A percentile compares a stretch with the other conserved stretches of the same genome.
Evolutionary conservation across 2,797 vertebrate species (phyloP).

Genomic region (Sus cebifrons): DNA sequence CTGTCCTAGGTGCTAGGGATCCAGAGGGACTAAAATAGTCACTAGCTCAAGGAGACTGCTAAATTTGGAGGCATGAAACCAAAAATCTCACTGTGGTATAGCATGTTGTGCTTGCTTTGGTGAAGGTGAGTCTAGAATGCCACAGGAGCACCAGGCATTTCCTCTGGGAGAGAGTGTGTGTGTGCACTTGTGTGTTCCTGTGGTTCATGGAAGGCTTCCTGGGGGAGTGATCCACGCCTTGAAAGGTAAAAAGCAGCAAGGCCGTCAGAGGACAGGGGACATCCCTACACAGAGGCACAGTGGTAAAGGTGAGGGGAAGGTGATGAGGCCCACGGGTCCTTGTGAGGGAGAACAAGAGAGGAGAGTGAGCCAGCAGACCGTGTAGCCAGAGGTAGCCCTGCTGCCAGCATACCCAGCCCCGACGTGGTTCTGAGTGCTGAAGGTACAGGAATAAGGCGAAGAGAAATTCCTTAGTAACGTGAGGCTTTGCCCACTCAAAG

Average conservation of each 20-base stretch:
- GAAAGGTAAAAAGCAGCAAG: not conserved
- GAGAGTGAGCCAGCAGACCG: not conserved
- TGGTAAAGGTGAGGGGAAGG: rapidly evolving
- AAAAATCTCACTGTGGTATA: not conserved
- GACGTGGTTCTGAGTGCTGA: not conserved
- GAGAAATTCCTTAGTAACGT: not conserved
- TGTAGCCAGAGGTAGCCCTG: not conserved
- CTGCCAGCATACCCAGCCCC: not conserved
- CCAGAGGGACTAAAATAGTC: not conserved
- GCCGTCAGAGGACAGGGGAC: not conserved
- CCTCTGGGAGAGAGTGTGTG: not conserved
- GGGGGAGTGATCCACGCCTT: not conserved
- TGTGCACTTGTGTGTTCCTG: not conserved
- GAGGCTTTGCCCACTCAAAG: not conserved
- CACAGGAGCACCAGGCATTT: not conserved
- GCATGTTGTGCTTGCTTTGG: not conserved
- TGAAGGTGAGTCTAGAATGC: not conserved
- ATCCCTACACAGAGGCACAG: not conserved
- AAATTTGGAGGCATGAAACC: not conserved
- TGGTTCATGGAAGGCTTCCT: not conserved
- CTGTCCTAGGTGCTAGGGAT: not conserved
- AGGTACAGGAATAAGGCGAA: too few relatives aligned
- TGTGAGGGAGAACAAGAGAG: not conserved
- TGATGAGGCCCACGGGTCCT: rapidly evolving
- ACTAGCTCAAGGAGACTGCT: not conserved